phyloP scores from a whole-genome alignment of 1,140 invertebrate genomes.

The Drosophila nebulosa region DNA sequence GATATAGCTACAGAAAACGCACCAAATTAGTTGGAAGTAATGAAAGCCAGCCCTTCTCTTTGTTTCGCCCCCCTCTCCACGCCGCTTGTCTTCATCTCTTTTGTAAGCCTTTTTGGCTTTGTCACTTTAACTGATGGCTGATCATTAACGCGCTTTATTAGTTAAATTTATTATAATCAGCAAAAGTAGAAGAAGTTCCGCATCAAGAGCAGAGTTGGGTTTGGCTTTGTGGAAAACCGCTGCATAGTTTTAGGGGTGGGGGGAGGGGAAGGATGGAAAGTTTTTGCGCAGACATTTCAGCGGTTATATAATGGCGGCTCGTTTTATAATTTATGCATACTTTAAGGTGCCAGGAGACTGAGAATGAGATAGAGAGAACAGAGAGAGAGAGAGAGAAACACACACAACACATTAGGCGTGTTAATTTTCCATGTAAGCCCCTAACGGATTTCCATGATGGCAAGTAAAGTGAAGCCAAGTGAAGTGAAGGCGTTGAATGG shows the following conservation, averaged over 20 bases:
- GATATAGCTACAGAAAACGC: conserved; percentile 14
- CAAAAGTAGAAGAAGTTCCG: conserved; percentile 15
- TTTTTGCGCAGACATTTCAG: conserved; percentile 44
- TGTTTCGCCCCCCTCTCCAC: no score
- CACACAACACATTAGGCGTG: conserved; percentile 58
- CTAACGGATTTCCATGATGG: conserved; percentile 19
- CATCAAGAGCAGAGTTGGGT: conserved; percentile 20
- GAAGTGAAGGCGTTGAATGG: conserved; percentile 24
- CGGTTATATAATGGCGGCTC: conserved; percentile 54
- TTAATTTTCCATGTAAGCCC: conserved; percentile 53
- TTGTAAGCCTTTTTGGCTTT: conserved; percentile 31
- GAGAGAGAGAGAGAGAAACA: neutral
- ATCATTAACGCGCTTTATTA: conserved; percentile 76
- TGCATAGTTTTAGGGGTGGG: conserved; percentile 49
- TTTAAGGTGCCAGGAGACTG: conserved; percentile 45
- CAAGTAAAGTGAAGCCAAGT: conserved; percentile 5
- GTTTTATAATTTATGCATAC: conserved; percentile 73
- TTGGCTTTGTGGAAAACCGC: conserved; percentile 30
- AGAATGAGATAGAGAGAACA: neutral
- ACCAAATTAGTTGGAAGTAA: conserved; percentile 30
- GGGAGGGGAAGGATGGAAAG: conserved; percentile 25
- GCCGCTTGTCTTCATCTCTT: no score
- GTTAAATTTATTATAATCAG: conserved; percentile 75
- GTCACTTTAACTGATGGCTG: conserved; percentile 63
- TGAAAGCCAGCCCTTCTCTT: neutral